These are phyloP conservation scores for Chrosomus eos DNA, from an alignment of 2,797 vertebrate genomes.

Conservation along the genomic window DNA sequence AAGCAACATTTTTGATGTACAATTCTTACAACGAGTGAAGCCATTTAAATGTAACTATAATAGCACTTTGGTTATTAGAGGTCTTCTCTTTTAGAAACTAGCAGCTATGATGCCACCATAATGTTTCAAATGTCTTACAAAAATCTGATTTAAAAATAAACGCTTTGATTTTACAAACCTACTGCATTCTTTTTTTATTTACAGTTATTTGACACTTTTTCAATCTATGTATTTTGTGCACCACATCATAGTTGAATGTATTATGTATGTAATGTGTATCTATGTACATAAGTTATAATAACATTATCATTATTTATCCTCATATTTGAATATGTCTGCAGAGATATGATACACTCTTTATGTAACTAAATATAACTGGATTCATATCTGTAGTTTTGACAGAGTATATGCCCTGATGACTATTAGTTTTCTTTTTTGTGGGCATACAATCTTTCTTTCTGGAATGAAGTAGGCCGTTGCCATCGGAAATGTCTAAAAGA, in stretches of 20 bases:
- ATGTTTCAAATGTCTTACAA: constrained; percentile 82
- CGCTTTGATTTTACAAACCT: constrained; percentile 76
- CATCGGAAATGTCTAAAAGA: background rate
- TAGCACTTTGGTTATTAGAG: constrained; percentile 84
- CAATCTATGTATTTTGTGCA: background rate
- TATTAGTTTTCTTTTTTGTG: background rate
- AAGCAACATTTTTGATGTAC: constrained; percentile 79
- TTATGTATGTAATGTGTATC: background rate
- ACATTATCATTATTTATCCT: background rate
- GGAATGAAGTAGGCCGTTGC: background rate
- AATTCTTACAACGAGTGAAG: constrained; percentile 83
- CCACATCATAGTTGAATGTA: constrained; percentile 3
- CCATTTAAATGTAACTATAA: constrained; percentile 83
- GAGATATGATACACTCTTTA: background rate
- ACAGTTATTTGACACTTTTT: constrained; percentile 3
- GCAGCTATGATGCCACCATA: constrained; percentile 80
- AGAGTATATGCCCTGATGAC: background rate
- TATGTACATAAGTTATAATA: background rate
- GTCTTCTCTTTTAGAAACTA: constrained; percentile 81
- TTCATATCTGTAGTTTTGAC: background rate
- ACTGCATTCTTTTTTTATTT: constrained; percentile 50
- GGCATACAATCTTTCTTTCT: background rate
- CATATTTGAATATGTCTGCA: background rate
- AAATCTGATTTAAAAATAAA: constrained; percentile 74
- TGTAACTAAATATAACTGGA: background rate